phyloP scores from a whole-genome alignment of 2,797 vertebrate species.

The Eurystomus glaucurus region DNA sequence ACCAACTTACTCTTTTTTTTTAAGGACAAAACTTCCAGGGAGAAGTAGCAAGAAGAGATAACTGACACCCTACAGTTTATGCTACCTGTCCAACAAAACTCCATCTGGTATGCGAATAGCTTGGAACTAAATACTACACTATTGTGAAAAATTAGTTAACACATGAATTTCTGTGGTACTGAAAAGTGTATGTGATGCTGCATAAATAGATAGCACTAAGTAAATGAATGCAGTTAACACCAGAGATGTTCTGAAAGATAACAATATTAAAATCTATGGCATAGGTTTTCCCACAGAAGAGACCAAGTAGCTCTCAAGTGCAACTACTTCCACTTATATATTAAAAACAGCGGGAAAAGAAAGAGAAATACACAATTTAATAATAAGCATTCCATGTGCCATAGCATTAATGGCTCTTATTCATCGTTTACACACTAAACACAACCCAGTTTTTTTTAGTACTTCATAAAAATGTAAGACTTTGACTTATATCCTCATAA shows the following conservation, averaged over 20 bases:
- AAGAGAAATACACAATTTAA: neutral
- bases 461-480: neutral
- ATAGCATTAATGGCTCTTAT: neutral
- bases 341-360: neutral
- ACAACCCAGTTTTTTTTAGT: neutral
- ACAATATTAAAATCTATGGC: neutral
- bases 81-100: neutral
- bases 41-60: neutral
- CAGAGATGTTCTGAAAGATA: neutral
- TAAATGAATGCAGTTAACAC: neutral
- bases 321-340: neutral
- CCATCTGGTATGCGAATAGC: neutral
- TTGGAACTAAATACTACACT: neutral
- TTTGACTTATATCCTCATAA: neutral
- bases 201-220: neutral
- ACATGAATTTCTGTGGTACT: neutral
- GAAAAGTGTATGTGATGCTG: rapidly evolving
- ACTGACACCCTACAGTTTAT: neutral
- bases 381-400: neutral
- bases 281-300: neutral
- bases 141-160: neutral
- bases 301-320: neutral
- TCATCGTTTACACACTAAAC: neutral
- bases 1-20: neutral
- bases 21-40: neutral